These are phyloP conservation scores for Apteryx owenii DNA, from an alignment of 2,113 vertebrate genomes.

Conservation along the genomic window DNA sequence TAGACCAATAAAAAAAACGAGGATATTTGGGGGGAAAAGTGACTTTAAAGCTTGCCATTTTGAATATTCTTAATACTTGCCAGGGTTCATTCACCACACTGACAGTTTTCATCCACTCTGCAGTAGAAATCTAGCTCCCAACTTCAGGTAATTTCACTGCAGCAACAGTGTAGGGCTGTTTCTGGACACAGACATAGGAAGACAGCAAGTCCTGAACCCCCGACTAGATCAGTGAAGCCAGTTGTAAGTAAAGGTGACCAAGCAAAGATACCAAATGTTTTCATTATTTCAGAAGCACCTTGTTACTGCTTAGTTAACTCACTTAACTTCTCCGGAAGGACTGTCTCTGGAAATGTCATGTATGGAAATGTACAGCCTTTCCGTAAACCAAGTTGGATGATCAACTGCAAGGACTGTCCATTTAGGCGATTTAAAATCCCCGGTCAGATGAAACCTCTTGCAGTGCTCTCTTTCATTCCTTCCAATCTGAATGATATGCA, in stretches of 20 bases:
- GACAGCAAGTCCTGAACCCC: not conserved
- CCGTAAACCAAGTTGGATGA: not conserved
- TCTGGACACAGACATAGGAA: not conserved
- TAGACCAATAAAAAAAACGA: not conserved
- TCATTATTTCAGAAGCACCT: not conserved
- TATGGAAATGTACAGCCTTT: not conserved
- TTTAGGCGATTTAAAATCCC: not conserved
- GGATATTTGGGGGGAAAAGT: not conserved
- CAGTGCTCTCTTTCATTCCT: not conserved
- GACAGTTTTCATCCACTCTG: not conserved
- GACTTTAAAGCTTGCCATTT: not conserved
- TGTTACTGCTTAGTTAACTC: not conserved
- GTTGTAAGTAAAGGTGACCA: not conserved
- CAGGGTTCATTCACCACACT: accelerated
- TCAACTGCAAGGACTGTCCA: accelerated
- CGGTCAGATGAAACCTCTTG: not conserved
- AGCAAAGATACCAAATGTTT: not conserved
- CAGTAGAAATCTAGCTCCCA: not conserved
- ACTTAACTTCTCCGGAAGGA: not conserved
- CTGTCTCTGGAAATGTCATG: not conserved
- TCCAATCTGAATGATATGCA: not conserved
- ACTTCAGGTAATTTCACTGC: not conserved
- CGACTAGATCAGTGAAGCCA: not conserved
- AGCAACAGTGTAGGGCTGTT: not conserved
- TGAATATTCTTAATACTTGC: not conserved